Evolutionary conservation across 2,797 vertebrate genomes (phyloP), one percentile per base, ranked within the genome.

Genomic region (Rhabdomys pumilio): DNA sequence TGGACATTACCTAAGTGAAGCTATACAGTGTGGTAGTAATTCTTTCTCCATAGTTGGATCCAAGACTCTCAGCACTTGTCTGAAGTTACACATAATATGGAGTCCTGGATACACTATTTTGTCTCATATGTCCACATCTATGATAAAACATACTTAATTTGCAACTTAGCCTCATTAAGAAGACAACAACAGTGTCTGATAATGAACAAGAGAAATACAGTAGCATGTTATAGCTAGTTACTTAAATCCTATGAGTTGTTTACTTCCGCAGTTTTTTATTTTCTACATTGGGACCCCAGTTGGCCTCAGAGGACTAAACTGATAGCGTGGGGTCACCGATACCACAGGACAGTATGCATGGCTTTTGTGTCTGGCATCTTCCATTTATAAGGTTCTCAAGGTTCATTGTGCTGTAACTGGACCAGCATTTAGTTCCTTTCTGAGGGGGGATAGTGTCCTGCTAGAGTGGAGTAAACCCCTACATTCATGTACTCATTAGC

Each of bases 351-450:
- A 38, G 20, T 22, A 24, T 63, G 0, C 63, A 20, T 77, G 24
- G 76, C 38, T 77, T 95, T 63, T 47, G 44, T 31, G 29, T 73
- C 83, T 89, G 87, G 3, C 61, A 73, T 86, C 55, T 94, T 94
- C 79, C 41, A 72, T 34, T 59, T 38, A 20, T 31, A 20, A 44
- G 65, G n/a, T 89, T 95, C 90, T 61, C 8, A 72, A 76, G 53
- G 29, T 73, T 93, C 38, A 59, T 38, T 17, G 1, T 38, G 6
- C 29, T 82, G 17, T 69, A 57, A 38, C 26, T n/a, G 7, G 55
- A 31, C 65, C 57, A 82, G 38, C 72, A 75, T 38, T 92, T 69
- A 44, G 26, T 90, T 81, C 11, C 67, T 90, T 79, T 89, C 72
- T 89, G 41, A 72, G 90, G 10, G 47, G 83, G 26, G 59, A 53